phyloP scores from a whole-genome alignment of 2,888 invertebrate species.

The Limnephilus lunatus region DNA sequence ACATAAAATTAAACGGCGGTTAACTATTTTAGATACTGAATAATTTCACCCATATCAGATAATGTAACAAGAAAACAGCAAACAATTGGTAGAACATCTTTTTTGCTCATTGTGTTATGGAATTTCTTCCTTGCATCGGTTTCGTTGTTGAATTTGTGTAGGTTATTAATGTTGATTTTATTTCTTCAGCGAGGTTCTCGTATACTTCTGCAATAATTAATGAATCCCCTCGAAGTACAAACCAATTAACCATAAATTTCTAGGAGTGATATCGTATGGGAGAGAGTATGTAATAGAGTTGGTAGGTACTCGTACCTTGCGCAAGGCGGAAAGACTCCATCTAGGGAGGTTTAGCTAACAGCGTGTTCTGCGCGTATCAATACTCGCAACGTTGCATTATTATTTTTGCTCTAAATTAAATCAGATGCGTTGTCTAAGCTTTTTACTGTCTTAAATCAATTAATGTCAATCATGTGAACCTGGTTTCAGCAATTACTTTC shows the following conservation, averaged over 20 bases:
- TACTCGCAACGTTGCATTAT: background rate
- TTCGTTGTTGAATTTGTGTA: background rate
- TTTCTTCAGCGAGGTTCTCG: background rate
- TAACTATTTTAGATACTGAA: constrained; percentile 11
- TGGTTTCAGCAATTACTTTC: constrained; percentile 57
- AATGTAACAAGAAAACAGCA: background rate
- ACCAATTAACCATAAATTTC: constrained; percentile 21
- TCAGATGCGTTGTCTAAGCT: constrained; percentile 20
- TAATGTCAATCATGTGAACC: constrained; percentile 61
- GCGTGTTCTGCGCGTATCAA: constrained; percentile 20
- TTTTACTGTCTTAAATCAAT: constrained; percentile 59
- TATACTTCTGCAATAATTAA: background rate
- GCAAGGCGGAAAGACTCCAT: constrained; percentile 10
- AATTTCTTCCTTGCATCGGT: background rate
- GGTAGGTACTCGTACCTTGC: background rate
- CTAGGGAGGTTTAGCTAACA: background rate
- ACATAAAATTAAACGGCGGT: constrained; percentile 25
- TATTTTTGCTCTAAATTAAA: constrained; percentile 39
- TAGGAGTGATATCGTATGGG: background rate
- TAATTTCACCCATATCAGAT: constrained; percentile 2
- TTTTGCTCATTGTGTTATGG: background rate
- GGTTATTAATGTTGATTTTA: constrained; percentile 2
- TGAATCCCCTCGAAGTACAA: constrained; percentile 7
- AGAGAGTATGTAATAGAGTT: constrained; percentile 13
- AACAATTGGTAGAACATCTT: background rate